A percentile compares a stretch with the other conserved stretches of the same genome.
Conservation (phyloP, 2,113 vertebrate genomes). For the Xyrauchen texanus region DNA sequence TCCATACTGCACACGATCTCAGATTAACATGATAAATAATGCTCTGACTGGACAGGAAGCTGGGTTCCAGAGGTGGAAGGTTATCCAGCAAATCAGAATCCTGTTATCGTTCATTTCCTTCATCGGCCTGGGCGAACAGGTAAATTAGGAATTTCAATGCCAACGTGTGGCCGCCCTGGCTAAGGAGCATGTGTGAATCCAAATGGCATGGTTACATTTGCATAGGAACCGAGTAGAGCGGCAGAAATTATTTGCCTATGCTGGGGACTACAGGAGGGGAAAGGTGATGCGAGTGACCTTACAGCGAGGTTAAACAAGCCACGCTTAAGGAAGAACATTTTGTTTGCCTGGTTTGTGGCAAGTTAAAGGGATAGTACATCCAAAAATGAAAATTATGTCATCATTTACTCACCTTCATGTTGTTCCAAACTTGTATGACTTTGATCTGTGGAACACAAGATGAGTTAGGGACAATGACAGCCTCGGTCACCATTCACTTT, state of each 20-base stretch:
- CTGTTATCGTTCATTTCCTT: constrained; percentile 69
- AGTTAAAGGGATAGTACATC: neutral
- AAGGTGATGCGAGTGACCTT: constrained; percentile 2
- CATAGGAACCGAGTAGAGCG: constrained; percentile 63
- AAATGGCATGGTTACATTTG: constrained; percentile 76
- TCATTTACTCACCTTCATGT: too few relatives aligned
- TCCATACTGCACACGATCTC: constrained; percentile 52
- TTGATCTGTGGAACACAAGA: too few relatives aligned
- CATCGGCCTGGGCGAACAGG: constrained; percentile 61
- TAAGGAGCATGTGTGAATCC: constrained; percentile 70
- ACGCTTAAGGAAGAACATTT: constrained; percentile 6
- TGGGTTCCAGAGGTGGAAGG: constrained; percentile 66
- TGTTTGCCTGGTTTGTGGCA: neutral
- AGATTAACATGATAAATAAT: constrained; percentile 67
- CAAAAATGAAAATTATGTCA: neutral
- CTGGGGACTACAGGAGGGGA: neutral
- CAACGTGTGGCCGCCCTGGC: constrained; percentile 64
- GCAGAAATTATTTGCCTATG: constrained; percentile 63
- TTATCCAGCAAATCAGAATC: constrained; percentile 73
- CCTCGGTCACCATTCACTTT: too few relatives aligned
- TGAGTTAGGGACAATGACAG: too few relatives aligned
- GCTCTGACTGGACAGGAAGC: constrained; percentile 64
- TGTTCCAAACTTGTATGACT: too few relatives aligned
- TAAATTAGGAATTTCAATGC: constrained; percentile 75
- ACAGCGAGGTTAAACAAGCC: constrained; percentile 58